Evolutionary conservation across 2,797 vertebrate genomes (phyloP), one percentile per base, ranked within the genome.

Genomic region (Gymnocypris eckloni): DNA sequence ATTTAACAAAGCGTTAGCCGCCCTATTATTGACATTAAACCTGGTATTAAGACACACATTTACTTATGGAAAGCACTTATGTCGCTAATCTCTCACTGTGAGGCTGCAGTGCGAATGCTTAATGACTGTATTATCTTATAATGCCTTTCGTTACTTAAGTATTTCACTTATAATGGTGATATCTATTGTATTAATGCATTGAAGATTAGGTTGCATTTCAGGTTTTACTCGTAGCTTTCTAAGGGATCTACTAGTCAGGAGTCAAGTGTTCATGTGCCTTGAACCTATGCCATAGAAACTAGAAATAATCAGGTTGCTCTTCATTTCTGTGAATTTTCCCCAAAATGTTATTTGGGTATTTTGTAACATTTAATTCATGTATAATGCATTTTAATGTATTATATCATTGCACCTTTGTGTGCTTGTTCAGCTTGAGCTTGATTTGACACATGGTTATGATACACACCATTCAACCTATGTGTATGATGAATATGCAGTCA

Each of bases 1-100:
- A 72, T 88, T 88, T 91, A 89, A 91, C 77, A 33, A 90, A 87
- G 80, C 82, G 33, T 88, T 90, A 82, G 83, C 39, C n/a, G 20
- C 22, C 78, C 37, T 41, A 79, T 86, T 83, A 70, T 82, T 69
- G 69, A 87, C 84, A 82, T 64, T 79, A 85, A 88, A 86, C 72
- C 70, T 59, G 78, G 59, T 81, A 89, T 90, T 87, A 73, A 61
- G 89, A 86, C 75, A 66, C 77, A 66, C 37, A 61, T 41, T 50
- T 50, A 81, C 70, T 69, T 67, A 59, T 87, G 43, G 81, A 87
- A 83, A 83, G 75, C 83, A 54, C 59, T 88, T 88, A 81, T 85
- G 90, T 90, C 87, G 85, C 70, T 48, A 78, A 87, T 92, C 89
- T 88, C 25, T 33, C 22, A 70, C 72, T 20, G 33, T 59, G 16